Evolutionary conservation across 1,140 invertebrate genomes (phyloP).

Genomic region (Popillia japonica): DNA sequence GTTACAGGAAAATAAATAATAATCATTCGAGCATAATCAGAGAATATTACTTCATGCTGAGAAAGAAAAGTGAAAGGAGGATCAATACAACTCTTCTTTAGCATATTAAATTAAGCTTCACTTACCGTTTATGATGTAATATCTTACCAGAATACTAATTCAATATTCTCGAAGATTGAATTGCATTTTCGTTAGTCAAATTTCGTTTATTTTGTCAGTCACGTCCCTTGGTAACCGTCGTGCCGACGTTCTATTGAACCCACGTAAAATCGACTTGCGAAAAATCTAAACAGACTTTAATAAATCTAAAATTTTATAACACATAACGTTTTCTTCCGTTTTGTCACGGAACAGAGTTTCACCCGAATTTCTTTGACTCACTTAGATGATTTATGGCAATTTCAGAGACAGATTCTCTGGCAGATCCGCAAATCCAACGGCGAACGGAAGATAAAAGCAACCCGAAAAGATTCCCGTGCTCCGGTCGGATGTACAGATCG

Average conservation of each 20-base stretch:
- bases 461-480: slow-evolving; percentile 15
- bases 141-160: neutral
- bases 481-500: slow-evolving; percentile 40
- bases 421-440: slow-evolving; percentile 41
- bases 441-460: slow-evolving; percentile 41
- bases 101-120: neutral
- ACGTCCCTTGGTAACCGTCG: neutral
- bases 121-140: neutral
- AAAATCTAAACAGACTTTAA: slow-evolving; percentile 44
- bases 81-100: neutral
- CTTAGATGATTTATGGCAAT: slow-evolving; percentile 41
- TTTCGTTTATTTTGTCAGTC: neutral
- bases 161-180: neutral
- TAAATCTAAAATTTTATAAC: slow-evolving; percentile 45
- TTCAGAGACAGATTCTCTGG: slow-evolving; percentile 36
- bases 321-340: slow-evolving; percentile 39
- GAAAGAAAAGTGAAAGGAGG: neutral
- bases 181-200: neutral
- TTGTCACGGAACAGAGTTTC: slow-evolving; percentile 41
- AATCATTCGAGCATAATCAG: too few relatives aligned
- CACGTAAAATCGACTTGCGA: slow-evolving; percentile 23
- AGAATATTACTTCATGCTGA: too few relatives aligned
- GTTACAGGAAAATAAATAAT: too few relatives aligned
- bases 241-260: neutral
- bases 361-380: slow-evolving; percentile 39